A percentile compares a stretch with the other conserved stretches of the same genome.
Evolutionary conservation across 2,888 invertebrate species (phyloP).

Genomic region (Amblyjoppa proteus): DNA sequence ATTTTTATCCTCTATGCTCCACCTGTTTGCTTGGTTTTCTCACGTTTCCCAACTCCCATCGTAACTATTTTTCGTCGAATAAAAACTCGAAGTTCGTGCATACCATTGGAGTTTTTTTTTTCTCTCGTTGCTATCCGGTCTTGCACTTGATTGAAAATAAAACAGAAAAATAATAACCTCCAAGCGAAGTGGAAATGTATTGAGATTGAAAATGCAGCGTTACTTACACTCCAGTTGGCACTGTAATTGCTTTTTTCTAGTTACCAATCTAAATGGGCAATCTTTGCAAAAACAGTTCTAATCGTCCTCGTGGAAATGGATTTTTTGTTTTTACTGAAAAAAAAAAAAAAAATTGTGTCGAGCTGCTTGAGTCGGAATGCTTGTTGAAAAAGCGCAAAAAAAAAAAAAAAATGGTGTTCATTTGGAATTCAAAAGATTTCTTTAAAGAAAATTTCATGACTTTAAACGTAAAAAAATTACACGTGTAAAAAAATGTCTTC

Average conservation of each 20-base stretch:
- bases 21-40: neutral
- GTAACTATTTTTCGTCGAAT: constrained; percentile 30
- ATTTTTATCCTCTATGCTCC: constrained; percentile 23
- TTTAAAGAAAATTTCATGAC: too few species aligned
- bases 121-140: neutral
- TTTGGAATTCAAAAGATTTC: too few species aligned
- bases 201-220: neutral
- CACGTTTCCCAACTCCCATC: neutral
- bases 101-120: constrained; percentile 7
- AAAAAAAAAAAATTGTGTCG: neutral
- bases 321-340: neutral
- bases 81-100: neutral
- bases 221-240: constrained; percentile 9
- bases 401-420: neutral
- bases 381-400: neutral
- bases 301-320: neutral
- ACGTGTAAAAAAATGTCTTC: neutral
- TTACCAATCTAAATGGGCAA: neutral
- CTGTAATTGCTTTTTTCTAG: neutral
- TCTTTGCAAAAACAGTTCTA: neutral
- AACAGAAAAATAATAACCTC: constrained; percentile 7
- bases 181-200: neutral
- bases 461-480: too few species aligned
- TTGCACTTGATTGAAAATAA: constrained; percentile 20
- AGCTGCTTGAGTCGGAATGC: neutral